These are phyloP conservation scores for Calephelis nemesis DNA, from an alignment of 1,140 invertebrate species.

Conservation along the genomic window DNA sequence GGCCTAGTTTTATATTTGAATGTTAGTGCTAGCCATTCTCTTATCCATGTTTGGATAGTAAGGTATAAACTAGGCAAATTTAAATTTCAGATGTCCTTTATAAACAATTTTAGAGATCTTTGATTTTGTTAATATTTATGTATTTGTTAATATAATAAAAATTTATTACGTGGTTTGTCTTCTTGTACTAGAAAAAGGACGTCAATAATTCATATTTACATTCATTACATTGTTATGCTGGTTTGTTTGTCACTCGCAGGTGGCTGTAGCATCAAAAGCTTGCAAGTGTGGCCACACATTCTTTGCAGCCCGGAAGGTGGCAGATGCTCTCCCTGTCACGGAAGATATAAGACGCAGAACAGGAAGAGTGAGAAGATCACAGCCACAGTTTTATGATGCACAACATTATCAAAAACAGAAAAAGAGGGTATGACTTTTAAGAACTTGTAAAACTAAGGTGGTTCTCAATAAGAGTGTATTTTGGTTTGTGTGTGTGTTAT, in stretches of 20 bases:
- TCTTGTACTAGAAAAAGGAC: background rate
- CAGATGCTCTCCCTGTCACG: slow-evolving; percentile 52
- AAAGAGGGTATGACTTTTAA: slow-evolving; percentile 39
- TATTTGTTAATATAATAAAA: no score
- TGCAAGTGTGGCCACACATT: slow-evolving; percentile 90
- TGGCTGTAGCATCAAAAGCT: slow-evolving; percentile 89
- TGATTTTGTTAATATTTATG: no score
- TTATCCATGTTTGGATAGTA: no score
- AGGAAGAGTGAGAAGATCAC: slow-evolving; percentile 86
- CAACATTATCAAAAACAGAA: slow-evolving; percentile 82
- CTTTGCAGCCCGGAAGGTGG: slow-evolving; percentile 84
- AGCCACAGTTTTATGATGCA: slow-evolving; percentile 91
- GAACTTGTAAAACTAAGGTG: no score
- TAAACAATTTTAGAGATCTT: no score
- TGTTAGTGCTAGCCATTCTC: no score
- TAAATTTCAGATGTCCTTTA: no score
- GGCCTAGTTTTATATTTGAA: no score
- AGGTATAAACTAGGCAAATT: no score
- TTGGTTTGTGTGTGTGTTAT: no score
- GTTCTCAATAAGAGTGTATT: no score
- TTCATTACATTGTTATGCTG: background rate
- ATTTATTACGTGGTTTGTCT: background rate
- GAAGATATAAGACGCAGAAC: slow-evolving; percentile 82
- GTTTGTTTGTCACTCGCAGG: slow-evolving; percentile 70
- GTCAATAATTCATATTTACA: background rate